A percentile compares a stretch with the other conserved stretches of the same genome.
phyloP scores from a whole-genome alignment of 2,888 invertebrate genomes.

The Atethmia centrago region DNA sequence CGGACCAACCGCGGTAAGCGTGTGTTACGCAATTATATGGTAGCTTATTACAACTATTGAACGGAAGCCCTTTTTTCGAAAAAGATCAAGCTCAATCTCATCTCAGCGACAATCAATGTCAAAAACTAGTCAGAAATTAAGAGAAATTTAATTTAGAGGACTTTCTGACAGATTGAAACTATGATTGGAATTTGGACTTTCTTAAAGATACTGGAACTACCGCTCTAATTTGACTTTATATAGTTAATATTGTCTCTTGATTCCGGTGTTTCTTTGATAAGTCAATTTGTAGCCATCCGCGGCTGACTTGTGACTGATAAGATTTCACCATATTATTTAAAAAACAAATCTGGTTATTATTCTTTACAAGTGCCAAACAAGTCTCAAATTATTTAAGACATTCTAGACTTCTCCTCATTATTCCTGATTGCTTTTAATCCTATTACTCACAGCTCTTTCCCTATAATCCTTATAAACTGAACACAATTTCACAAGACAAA shows the following conservation, averaged over 20 bases:
- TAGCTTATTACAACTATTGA: no score
- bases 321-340: not conserved
- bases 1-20: no score
- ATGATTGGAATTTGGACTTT: not conserved
- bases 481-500: constrained; percentile 4
- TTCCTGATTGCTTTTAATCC: no score
- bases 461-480: not conserved
- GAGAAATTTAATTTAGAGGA: not conserved
- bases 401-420: not conserved
- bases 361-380: not conserved
- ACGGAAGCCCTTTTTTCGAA: not conserved
- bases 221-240: no score
- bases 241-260: not conserved
- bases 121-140: not conserved
- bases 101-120: not conserved
- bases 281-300: not conserved
- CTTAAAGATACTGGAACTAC: not conserved
- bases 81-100: not conserved
- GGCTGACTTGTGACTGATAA: no score
- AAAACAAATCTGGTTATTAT: not conserved
- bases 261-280: not conserved
- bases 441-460: not conserved
- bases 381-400: no score
- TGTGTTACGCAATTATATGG: no score
- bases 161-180: not conserved